Conservation (phyloP, 2,888 invertebrate species). For the Hesperia comma region DNA sequence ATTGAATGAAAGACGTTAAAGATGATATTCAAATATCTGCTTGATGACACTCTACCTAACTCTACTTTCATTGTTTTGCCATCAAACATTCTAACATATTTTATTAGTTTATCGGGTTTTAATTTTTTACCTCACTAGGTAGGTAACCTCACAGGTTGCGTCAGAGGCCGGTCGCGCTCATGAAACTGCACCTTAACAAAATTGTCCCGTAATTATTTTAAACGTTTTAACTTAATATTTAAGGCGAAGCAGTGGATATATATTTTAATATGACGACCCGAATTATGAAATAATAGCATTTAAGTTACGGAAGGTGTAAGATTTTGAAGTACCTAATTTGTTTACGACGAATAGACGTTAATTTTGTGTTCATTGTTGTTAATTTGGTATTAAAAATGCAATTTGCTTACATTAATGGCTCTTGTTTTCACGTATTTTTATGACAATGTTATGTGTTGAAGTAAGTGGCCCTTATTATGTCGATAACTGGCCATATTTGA, state of each 20-base stretch:
- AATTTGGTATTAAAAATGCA: conserved; percentile 23
- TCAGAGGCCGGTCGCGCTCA: neutral
- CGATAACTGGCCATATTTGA: too few species aligned
- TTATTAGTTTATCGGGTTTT: too few species aligned
- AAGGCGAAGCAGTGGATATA: conserved; percentile 67
- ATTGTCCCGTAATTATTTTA: conserved; percentile 79
- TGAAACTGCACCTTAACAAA: conserved; percentile 59
- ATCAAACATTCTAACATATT: too few species aligned
- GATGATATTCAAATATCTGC: too few species aligned
- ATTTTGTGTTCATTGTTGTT: conserved; percentile 26
- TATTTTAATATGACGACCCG: conserved; percentile 65
- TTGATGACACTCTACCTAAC: too few species aligned
- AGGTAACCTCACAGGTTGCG: neutral
- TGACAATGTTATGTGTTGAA: conserved; percentile 1
- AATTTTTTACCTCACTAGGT: neutral
- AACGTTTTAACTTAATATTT: conserved; percentile 80
- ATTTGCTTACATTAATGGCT: conserved; percentile 8
- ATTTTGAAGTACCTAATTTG: conserved; percentile 52
- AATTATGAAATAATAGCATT: conserved; percentile 68
- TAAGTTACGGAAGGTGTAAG: conserved; percentile 63
- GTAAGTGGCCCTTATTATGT: neutral
- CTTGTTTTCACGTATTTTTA: neutral
- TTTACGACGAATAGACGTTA: conserved; percentile 44
- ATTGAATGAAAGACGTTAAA: too few species aligned
- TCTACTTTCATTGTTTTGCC: too few species aligned